Evolutionary conservation across 2,113 vertebrate species (phyloP), one percentile per base, ranked within the genome.

Genomic region (Myotis lucifugus): DNA sequence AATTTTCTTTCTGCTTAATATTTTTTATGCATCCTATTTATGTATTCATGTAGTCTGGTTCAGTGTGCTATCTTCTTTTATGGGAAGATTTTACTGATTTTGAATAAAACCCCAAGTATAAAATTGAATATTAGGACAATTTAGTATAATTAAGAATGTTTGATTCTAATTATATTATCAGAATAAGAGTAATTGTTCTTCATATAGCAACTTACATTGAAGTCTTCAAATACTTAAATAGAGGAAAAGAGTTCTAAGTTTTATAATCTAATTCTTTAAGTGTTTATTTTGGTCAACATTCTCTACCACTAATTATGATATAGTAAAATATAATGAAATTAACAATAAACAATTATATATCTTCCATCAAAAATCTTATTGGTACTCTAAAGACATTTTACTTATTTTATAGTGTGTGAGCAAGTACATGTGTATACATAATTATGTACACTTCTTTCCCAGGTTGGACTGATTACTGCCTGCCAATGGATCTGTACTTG

Each of bases 11-110:
- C 27, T 67, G 2, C 10, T 48, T 85, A 40, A 61, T 27, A 25
- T 79, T 34, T 86, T 88, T 91, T 61, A 42, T 84, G 10, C 74
- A 91, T 93, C 82, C 27, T 86, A 42, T 79, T 85, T 90, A 85
- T 66, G 89, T 87, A 74, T 81, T 88, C 34, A 84, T 91, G 29
- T 27, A 37, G 21, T 83, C 56, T 91, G 46, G 29, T 37, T 77
- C 29, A 73, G 29, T 90, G 54, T 72, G 10, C 17, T 79, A 34
- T 79, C 61, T 69, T 95, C 18, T 81, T 37, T 93, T 96, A 21
- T n/a, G 46, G 34, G 18, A 87, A 87, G 67, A 3, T 52, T 85
- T 79, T 84, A 34, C 17, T 88, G 12, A 91, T 70, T 87, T 82
- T 87, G 15, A 84, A 87, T 79, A 74, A 92, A 69, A 70, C 0